phyloP scores from a whole-genome alignment of 1,140 invertebrate species.

The Epicauta chinensis region DNA sequence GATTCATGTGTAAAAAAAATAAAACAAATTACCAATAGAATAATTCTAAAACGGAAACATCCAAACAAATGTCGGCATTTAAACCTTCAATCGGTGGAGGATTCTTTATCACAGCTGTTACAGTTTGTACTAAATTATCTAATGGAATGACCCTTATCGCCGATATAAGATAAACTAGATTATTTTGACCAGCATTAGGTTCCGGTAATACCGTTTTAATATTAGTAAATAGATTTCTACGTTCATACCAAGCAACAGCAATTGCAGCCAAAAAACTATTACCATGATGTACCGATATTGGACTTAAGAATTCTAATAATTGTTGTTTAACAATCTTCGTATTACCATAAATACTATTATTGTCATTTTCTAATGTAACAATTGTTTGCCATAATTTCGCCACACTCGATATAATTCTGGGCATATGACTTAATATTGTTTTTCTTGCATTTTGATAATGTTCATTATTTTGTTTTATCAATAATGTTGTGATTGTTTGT shows the following conservation, averaged over 20 bases:
- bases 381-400: conserved; percentile 74
- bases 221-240: conserved; percentile 46
- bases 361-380: conserved; percentile 43
- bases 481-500: neutral
- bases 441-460: conserved; percentile 59
- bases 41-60: conserved; percentile 56
- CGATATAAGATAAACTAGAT: conserved; percentile 72
- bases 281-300: conserved; percentile 80
- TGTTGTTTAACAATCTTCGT: conserved; percentile 66
- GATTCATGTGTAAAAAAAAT: too few relatives aligned
- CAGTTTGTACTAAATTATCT: conserved; percentile 79
- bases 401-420: conserved; percentile 73
- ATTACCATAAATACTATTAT: conserved; percentile 50
- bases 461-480: conserved; percentile 39
- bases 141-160: conserved; percentile 79
- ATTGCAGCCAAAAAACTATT: conserved; percentile 77
- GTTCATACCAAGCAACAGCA: conserved; percentile 85
- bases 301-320: conserved; percentile 78
- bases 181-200: conserved; percentile 65
- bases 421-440: conserved; percentile 71
- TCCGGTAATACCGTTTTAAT: conserved; percentile 54
- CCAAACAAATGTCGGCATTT: conserved; percentile 54
- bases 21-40: conserved; percentile 47
- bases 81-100: conserved; percentile 63
- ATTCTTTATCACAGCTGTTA: conserved; percentile 74